Conservation (phyloP, 2,113 vertebrate species). For the Maccullochella peelii region DNA sequence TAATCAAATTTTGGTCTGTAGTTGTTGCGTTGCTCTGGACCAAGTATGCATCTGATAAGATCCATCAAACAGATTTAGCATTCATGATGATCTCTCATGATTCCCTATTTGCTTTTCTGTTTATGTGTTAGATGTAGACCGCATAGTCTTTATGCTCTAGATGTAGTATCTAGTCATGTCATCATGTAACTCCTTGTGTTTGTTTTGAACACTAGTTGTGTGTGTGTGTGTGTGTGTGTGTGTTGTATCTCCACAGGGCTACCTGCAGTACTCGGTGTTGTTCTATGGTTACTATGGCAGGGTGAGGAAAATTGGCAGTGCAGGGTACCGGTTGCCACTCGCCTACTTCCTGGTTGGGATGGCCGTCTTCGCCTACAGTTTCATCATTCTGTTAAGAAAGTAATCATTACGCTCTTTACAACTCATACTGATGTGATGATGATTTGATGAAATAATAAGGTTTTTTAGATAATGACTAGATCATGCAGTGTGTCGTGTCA, state of each 20-base stretch:
- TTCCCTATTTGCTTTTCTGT: neutral
- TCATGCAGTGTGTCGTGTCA: neutral
- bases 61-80: neutral
- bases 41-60: neutral
- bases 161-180: neutral
- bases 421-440: neutral
- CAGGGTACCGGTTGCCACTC: conserved; percentile 93
- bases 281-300: conserved; percentile 98
- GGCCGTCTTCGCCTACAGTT: conserved; percentile 98
- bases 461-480: neutral
- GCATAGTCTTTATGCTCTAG: neutral
- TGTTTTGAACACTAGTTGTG: conserved; percentile 20
- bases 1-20: neutral
- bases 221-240: neutral
- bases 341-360: conserved; percentile 98
- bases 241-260: conserved; percentile 88
- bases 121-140: neutral
- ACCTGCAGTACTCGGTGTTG: conserved; percentile 96
- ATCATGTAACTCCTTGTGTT: neutral
- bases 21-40: neutral
- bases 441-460: neutral
- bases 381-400: conserved; percentile 97
- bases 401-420: conserved; percentile 72
- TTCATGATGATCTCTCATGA: neutral
- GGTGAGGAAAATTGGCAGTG: conserved; percentile 91